Evolutionary conservation across 1,140 invertebrate species (phyloP), one percentile per base, ranked within the genome.

Genomic region (Anoplolepis gracilipes): DNA sequence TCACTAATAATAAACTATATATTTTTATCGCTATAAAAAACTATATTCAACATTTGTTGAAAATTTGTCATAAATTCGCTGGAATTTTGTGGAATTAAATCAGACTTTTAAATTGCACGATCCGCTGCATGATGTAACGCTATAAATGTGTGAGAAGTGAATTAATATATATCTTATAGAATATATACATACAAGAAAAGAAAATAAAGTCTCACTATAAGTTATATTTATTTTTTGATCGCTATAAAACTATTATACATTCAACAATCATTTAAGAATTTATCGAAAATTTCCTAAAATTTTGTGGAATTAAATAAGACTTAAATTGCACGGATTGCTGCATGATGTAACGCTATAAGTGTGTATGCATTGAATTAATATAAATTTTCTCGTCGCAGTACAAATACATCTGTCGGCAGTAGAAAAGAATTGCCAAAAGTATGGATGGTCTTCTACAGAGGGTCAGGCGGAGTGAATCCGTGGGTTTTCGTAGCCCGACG

Each of bases 401-500:
- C n/a, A n/a, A n/a, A 92, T 19, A 49, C 85, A 94, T 94, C 94
- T 94, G 92, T 94, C 92, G 92, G 79, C 70, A 84, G 67, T 64
- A 59, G 42, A 78, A 64, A 78, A 75, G 73, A 73, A 28, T 33
- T 85, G 88, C 72, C 25, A 79, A 70, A 85, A 82, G 65, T 86
- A 89, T 90, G 86, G 89, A 90, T 76, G 77, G 85, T 55, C 77
- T 55, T 61, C 39, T 55, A 84, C 59, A 59, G 73, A 81, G 86
- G 84, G 70, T 84, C 77, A 79, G 70, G 77, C 85, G 65, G 61
- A 87, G 73, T 76, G 39, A 78, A 49, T 89, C 76, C 85, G 81
- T 91, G 86, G 81, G 85, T 91, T 81, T 84, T 65, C 78, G 90
- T 85, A 89, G 91, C 92, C 94, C 93, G 94, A 94, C 94, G 93